These are phyloP conservation scores for Parnassius glacialis DNA, from an alignment of 2,888 invertebrate genomes.

Conservation along the genomic window DNA sequence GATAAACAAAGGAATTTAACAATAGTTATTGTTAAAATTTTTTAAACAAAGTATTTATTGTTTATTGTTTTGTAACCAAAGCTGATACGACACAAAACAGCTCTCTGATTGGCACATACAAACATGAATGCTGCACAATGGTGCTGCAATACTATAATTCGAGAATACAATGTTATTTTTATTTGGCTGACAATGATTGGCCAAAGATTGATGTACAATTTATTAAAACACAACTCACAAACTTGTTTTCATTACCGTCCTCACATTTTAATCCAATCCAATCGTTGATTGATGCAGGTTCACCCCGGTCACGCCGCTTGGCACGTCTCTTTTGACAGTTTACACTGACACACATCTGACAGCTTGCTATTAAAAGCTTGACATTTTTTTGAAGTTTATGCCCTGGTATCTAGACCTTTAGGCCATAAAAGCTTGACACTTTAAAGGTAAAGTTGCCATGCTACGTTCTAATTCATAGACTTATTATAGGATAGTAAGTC, in stretches of 20 bases:
- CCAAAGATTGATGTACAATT: background rate
- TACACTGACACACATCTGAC: too few species aligned
- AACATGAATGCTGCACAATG: constrained; percentile 5
- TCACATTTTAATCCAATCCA: constrained; percentile 8
- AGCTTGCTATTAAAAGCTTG: too few species aligned
- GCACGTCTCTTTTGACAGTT: background rate
- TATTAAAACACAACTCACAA: constrained; percentile 6
- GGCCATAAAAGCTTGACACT: too few species aligned
- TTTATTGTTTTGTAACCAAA: constrained; percentile 25
- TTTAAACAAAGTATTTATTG: constrained; percentile 11
- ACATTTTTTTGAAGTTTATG: too few species aligned
- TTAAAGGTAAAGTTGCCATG: too few species aligned
- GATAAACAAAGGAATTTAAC: background rate
- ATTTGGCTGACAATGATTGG: constrained; percentile 14
- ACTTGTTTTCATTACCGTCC: background rate
- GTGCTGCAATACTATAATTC: constrained; percentile 15
- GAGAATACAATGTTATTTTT: constrained; percentile 10
- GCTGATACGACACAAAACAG: constrained; percentile 11
- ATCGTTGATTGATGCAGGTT: background rate
- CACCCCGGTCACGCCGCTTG: background rate
- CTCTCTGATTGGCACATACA: constrained; percentile 21
- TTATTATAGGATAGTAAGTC: too few species aligned
- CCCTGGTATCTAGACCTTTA: too few species aligned
- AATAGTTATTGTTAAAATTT: background rate
- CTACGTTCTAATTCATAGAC: too few species aligned